Percentiles rank a stretch among this genome's conserved stretches.
Evolutionary conservation across 2,797 vertebrate species (phyloP).

Genomic region (Leontopithecus rosalia): DNA sequence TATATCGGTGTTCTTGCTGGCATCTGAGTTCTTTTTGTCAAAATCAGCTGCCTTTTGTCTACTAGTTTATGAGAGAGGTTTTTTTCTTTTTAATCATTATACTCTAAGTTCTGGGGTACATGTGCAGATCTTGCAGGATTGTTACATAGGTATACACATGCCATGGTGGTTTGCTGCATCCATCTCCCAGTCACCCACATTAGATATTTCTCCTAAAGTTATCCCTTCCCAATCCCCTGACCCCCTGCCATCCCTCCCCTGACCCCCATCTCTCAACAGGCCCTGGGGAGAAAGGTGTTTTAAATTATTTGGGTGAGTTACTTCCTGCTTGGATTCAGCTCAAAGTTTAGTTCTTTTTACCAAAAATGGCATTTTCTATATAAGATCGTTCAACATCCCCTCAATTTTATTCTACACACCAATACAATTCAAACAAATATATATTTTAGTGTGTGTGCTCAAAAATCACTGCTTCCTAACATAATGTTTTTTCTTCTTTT

Average conservation of each 20-base stretch:
- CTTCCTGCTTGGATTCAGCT: background rate
- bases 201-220: no score
- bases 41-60: background rate
- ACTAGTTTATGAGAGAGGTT: background rate
- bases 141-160: no score
- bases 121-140: no score
- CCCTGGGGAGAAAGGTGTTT: background rate
- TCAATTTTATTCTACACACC: background rate
- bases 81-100: no score
- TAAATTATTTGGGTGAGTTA: background rate
- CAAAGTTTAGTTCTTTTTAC: background rate
- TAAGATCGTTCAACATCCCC: background rate
- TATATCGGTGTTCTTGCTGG: background rate
- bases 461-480: background rate
- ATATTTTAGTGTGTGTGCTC: background rate
- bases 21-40: background rate
- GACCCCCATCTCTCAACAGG: no score
- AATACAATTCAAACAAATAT: background rate
- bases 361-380: background rate
- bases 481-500: background rate
- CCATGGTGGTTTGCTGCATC: no score
- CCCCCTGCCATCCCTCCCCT: no score
- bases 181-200: no score
- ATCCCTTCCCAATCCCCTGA: no score
- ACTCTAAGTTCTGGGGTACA: no score